phyloP scores from a whole-genome alignment of 2,888 invertebrate genomes.

The Netelia melanura region DNA sequence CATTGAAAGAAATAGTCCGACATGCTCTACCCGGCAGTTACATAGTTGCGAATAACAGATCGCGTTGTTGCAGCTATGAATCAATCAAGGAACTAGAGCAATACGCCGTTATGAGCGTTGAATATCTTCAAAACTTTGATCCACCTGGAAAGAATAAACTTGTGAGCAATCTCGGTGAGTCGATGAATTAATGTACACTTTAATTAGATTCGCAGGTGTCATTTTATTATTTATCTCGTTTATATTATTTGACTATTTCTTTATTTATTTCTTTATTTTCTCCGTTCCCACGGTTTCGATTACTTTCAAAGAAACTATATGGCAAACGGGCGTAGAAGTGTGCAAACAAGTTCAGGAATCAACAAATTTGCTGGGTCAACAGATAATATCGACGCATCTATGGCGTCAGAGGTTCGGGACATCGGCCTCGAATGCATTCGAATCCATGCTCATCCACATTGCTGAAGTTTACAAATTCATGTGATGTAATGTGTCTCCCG shows the following conservation, averaged over 20 bases:
- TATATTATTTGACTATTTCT: constrained; percentile 79
- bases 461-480: constrained; percentile 82
- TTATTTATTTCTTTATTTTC: constrained; percentile 25
- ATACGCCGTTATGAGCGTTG: constrained; percentile 84
- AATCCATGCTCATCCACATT: constrained; percentile 84
- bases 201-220: constrained; percentile 47
- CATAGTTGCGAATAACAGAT: constrained; percentile 83
- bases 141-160: constrained; percentile 83
- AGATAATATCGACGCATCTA: constrained; percentile 83
- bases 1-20: constrained; percentile 81
- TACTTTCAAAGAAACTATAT: constrained; percentile 86
- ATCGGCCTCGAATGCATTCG: constrained; percentile 82
- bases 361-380: constrained; percentile 80
- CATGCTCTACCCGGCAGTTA: constrained; percentile 83
- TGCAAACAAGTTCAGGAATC: constrained; percentile 87
- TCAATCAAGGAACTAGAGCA: constrained; percentile 80
- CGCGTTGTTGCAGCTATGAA: constrained; percentile 82
- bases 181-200: not conserved
- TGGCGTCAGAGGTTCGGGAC: constrained; percentile 85
- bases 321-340: constrained; percentile 88
- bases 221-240: constrained; percentile 80
- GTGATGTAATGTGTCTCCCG: constrained; percentile 65
- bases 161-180: constrained; percentile 84
- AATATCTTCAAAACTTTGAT: constrained; percentile 84
- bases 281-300: constrained; percentile 14